Evolutionary conservation across 2,797 vertebrate species (phyloP).

Genomic region (Tadarida brasiliensis): DNA sequence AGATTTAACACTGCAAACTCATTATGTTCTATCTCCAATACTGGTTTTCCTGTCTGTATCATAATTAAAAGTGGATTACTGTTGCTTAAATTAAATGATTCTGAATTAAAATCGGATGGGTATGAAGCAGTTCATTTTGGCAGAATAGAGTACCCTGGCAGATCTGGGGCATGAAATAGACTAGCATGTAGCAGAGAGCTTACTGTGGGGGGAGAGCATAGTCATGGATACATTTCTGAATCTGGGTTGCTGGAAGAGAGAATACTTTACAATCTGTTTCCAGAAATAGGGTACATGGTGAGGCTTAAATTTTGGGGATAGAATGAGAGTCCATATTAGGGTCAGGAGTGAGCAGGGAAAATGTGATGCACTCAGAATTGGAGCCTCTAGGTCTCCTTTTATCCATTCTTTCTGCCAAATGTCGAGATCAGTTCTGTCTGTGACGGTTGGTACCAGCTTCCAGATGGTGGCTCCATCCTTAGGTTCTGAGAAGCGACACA

Average conservation of each 20-base stretch:
- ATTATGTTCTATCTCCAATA: neutral
- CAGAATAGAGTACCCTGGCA: neutral
- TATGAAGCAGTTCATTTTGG: neutral
- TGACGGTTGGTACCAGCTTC: neutral
- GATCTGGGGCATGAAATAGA: neutral
- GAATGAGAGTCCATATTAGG: neutral
- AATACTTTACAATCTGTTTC: neutral
- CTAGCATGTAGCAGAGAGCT: neutral
- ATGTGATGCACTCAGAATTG: neutral
- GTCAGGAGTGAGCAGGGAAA: neutral
- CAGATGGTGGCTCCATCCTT: neutral
- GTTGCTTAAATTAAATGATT: slow-evolving; percentile 40
- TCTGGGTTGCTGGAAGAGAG: neutral
- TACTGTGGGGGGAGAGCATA: neutral
- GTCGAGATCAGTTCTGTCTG: neutral
- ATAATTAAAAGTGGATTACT: slow-evolving; percentile 55
- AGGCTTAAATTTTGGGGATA: neutral
- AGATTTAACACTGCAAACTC: slow-evolving; percentile 39
- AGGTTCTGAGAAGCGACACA: neutral
- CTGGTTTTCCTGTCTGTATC: slow-evolving; percentile 32
- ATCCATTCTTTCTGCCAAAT: neutral
- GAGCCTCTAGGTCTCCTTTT: neutral
- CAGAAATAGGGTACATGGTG: neutral
- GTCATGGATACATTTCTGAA: neutral
- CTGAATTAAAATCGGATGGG: neutral